Evolutionary conservation across 2,113 vertebrate genomes (phyloP).

Genomic region (Phylloscopus trochilus): DNA sequence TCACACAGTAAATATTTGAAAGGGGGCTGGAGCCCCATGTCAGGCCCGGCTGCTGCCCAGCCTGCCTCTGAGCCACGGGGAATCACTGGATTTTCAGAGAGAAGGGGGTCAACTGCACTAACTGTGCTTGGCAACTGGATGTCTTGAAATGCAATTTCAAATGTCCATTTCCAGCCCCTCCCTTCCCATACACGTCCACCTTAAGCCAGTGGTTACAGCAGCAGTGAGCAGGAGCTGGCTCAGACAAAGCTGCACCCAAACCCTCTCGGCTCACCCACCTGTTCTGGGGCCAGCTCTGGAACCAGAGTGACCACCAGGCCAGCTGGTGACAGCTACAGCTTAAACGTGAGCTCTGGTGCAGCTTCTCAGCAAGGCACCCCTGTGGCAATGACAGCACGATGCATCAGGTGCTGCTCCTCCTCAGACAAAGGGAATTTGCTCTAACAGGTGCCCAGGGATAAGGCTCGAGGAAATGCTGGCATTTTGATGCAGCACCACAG

Average conservation of each 20-base stretch:
- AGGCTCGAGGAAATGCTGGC: not conserved
- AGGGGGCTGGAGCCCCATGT: not conserved
- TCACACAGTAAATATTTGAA: not conserved
- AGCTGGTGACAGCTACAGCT: not conserved
- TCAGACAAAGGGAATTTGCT: not conserved
- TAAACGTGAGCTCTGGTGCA: accelerated
- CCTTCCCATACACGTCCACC: accelerated
- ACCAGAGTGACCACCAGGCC: accelerated
- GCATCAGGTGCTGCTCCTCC: not conserved
- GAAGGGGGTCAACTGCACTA: not conserved
- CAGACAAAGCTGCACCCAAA: not conserved
- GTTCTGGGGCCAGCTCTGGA: not conserved
- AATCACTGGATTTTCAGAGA: not conserved
- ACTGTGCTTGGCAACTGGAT: not conserved
- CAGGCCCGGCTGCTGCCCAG: not conserved
- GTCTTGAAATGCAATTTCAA: not conserved
- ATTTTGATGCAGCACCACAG: not conserved
- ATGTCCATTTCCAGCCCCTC: not conserved
- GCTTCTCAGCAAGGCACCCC: not conserved
- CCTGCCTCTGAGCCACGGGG: not conserved
- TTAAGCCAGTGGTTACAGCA: not conserved
- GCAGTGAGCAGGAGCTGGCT: not conserved
- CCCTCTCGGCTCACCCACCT: not conserved
- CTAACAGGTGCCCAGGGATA: not conserved
- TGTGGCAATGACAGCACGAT: accelerated